Evolutionary conservation across 2,797 vertebrate genomes (phyloP).

Genomic region (Spinus pinus): DNA sequence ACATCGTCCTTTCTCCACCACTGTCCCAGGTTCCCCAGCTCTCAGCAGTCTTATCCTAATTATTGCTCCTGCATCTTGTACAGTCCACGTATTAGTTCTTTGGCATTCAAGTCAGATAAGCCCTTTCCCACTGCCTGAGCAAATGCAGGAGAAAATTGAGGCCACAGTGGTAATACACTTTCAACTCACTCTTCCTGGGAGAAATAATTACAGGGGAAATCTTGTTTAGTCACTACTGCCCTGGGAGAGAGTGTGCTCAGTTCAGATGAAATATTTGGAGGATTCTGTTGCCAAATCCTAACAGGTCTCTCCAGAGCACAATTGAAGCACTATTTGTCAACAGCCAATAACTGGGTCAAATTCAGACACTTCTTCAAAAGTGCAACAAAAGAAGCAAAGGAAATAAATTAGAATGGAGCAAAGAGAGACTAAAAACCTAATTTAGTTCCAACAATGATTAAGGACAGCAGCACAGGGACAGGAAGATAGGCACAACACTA

Average conservation of each 20-base stretch:
- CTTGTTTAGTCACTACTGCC: background rate
- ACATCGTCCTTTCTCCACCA: background rate
- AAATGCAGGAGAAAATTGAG: conserved; percentile 22
- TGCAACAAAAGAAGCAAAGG: background rate
- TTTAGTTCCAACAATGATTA: background rate
- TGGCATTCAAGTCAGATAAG: background rate
- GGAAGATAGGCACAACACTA: background rate
- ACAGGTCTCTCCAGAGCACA: background rate
- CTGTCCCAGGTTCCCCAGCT: background rate
- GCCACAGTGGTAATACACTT: background rate
- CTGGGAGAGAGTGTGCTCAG: background rate
- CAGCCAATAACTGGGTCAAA: conserved; percentile 24
- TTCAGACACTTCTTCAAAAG: background rate
- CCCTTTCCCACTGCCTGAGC: background rate
- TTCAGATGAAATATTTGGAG: conserved; percentile 11
- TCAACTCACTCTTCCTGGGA: background rate
- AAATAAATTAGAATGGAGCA: background rate
- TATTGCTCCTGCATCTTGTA: background rate
- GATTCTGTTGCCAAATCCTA: background rate
- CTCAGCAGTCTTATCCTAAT: background rate
- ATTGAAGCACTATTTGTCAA: background rate
- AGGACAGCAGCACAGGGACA: background rate
- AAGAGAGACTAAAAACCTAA: background rate
- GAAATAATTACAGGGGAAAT: conserved; percentile 34
- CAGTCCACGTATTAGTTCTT: background rate